phyloP scores from a whole-genome alignment of 2,113 vertebrate species.

The Oryzias melastigma region DNA sequence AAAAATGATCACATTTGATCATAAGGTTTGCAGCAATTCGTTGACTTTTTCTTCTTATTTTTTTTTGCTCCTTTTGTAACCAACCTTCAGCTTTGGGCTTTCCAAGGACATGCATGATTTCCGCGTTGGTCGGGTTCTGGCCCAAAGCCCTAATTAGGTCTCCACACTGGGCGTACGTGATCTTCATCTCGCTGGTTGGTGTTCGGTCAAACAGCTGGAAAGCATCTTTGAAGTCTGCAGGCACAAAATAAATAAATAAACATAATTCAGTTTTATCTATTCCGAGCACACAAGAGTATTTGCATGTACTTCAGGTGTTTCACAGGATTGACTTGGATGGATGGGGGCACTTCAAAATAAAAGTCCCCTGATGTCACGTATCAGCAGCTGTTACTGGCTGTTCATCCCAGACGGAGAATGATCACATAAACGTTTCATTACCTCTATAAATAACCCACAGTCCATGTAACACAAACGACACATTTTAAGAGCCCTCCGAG shows the following conservation, averaged over 20 bases:
- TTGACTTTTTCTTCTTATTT: no score
- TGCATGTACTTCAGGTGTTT: not conserved
- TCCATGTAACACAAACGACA: slow-evolving; percentile 19
- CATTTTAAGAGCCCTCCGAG: slow-evolving; percentile 1
- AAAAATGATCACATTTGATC: not conserved
- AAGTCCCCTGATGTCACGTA: slow-evolving; percentile 1
- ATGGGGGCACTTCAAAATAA: slow-evolving; percentile 18
- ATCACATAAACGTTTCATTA: slow-evolving; percentile 24
- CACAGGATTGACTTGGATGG: slow-evolving; percentile 4
- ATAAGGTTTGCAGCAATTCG: no score
- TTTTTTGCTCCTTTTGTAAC: not conserved
- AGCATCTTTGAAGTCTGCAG: slow-evolving; percentile 79
- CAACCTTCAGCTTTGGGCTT: slow-evolving; percentile 79
- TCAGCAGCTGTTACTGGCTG: slow-evolving; percentile 37
- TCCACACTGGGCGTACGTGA: slow-evolving; percentile 77
- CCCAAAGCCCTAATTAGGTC: slow-evolving; percentile 80
- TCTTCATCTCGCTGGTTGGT: slow-evolving; percentile 78
- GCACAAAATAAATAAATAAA: slow-evolving; percentile 3
- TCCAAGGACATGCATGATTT: slow-evolving; percentile 79
- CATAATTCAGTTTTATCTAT: not conserved
- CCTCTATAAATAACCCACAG: slow-evolving; percentile 46
- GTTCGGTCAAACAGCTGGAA: slow-evolving; percentile 83
- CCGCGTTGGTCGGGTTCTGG: slow-evolving; percentile 80
- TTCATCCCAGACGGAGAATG: slow-evolving; percentile 23
- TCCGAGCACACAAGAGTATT: not conserved